Base-by-base conservation (phyloP, 2,888 invertebrate genomes). In the Mimachlamys varia region DNA sequence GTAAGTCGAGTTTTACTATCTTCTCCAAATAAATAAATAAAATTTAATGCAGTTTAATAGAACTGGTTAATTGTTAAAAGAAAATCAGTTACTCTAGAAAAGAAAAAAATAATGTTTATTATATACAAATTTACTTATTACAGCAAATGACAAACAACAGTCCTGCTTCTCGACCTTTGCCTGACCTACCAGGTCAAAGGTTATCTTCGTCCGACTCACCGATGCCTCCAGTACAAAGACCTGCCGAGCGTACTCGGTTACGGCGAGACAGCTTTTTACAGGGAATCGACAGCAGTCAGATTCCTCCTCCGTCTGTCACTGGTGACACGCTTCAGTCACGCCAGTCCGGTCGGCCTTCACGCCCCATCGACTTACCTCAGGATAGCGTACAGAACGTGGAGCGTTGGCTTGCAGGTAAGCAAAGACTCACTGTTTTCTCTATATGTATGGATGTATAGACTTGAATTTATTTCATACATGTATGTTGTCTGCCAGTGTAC, bases 181-280 rank as follows among this genome's bases (percentile, higher is more conserved):
- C 92, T 88, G 92, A 92, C 89, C 87, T 92, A 89, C 92, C 92
- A 0, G 92, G 92, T 49, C 90, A 90, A 53, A 89, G 92, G 62
- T 87, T 33, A 87, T 91, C 91, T 27, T 27, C 76, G 17, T 76
- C 76, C 3, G 76, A 76, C 76, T 93, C 94, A 38, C 92, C 92
- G 17, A 90, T 93, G 15, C 93, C 93, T 15, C 93, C 92, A 4
- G 88, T 93, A 22, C 91, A 92, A 58, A 90, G 91, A 55, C 93
- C 93, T 53, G 93, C 93, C 88, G 93, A 94, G 87, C 94, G 93
- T 55, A 90, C 92, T 19, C 89, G 92, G 88, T 93, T 93, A 88
- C 91, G 94, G 17, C 92, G 94, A 15, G 93, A 94, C 90, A 94
- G 94, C 90, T 94, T 94, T 88, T 92, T 94, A 38, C 92, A 92